A percentile compares a stretch with the other conserved stretches of the same genome.
phyloP scores from a whole-genome alignment of 2,113 vertebrate genomes.

The Myrmecophaga tridactyla region DNA sequence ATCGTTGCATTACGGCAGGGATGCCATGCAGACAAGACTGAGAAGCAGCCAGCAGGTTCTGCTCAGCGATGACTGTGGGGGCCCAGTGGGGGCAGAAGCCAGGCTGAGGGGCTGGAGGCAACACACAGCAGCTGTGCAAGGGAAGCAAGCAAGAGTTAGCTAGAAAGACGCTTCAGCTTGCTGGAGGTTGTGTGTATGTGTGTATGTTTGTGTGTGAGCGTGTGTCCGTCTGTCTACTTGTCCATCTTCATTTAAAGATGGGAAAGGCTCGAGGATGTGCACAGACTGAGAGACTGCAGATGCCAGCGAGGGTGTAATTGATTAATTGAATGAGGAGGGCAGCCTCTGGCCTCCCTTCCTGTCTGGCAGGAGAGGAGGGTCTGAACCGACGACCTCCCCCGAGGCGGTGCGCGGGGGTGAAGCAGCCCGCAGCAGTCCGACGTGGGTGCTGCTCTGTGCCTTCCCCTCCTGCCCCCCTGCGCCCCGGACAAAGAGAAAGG shows the following conservation, averaged over 20 bases:
- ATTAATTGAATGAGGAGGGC: not conserved
- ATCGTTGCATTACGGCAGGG: accelerated
- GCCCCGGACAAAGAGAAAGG: accelerated
- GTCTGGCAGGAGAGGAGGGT: not conserved
- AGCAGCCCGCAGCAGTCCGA: accelerated
- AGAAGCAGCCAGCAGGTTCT: accelerated
- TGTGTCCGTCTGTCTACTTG: accelerated
- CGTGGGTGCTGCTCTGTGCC: accelerated
- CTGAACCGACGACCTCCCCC: no score
- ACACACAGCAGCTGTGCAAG: accelerated
- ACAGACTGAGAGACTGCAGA: not conserved
- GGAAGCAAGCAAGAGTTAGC: not conserved
- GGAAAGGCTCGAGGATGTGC: not conserved
- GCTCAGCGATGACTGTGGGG: not conserved
- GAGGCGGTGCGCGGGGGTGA: not conserved
- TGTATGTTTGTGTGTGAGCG: not conserved
- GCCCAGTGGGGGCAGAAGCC: not conserved
- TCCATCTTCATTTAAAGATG: not conserved
- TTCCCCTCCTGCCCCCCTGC: not conserved
- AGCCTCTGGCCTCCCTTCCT: not conserved
- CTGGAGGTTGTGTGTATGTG: not conserved
- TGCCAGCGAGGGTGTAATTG: not conserved
- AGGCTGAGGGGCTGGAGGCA: not conserved
- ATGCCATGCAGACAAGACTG: accelerated
- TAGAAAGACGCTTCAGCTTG: not conserved